phyloP scores from a whole-genome alignment of 2,113 vertebrate genomes.

The Pygoscelis adeliae region DNA sequence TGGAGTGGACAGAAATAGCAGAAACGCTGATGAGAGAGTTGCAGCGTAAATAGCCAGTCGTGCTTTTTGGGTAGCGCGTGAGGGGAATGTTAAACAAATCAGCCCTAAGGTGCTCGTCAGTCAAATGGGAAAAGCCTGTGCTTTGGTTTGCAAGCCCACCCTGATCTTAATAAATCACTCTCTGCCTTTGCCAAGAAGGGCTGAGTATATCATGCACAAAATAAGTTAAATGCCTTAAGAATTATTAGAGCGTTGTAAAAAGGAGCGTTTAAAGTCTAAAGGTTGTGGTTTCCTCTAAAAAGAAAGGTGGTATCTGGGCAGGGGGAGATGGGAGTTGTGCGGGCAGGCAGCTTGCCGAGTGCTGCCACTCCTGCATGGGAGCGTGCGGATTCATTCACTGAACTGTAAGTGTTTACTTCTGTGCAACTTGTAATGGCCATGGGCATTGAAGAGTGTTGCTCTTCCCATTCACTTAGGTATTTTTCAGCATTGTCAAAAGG shows the following conservation, averaged over 20 bases:
- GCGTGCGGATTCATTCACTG: fast-evolving
- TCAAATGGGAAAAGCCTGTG: background rate
- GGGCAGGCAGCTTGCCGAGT: fast-evolving
- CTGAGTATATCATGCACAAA: background rate
- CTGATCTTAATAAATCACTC: background rate
- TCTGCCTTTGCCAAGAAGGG: background rate
- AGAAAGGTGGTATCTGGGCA: background rate
- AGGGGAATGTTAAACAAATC: background rate
- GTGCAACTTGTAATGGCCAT: background rate
- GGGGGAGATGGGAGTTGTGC: fast-evolving
- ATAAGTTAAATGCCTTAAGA: background rate
- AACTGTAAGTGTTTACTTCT: background rate
- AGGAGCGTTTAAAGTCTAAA: background rate
- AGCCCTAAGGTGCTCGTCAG: background rate
- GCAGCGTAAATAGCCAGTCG: background rate
- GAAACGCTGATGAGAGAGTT: background rate
- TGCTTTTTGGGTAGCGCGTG: background rate
- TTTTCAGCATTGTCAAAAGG: conserved; percentile 86
- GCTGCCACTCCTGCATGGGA: fast-evolving
- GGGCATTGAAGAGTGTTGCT: background rate
- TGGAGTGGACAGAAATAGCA: background rate
- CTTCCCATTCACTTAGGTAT: conserved; percentile 76
- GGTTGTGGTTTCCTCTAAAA: background rate
- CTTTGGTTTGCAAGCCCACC: background rate
- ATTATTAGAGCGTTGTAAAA: background rate